Percentiles rank a stretch among this genome's conserved stretches.
Conservation (phyloP, 2,797 vertebrate genomes). For the Emys orbicularis region DNA sequence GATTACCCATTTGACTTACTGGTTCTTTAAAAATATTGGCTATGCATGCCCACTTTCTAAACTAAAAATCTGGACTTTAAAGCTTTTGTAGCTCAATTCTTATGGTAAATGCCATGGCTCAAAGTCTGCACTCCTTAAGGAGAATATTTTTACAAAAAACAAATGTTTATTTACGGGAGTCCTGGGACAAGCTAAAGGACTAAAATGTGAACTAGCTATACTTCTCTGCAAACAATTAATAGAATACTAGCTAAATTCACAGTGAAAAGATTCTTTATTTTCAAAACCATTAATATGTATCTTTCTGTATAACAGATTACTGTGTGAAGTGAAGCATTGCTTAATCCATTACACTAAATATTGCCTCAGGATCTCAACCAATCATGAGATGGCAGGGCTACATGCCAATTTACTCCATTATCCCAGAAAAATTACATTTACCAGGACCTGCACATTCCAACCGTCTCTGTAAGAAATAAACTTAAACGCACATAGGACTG, state of each 20-base stretch:
- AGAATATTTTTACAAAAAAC: constrained; percentile 6
- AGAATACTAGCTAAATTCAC: not conserved
- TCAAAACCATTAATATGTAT: constrained; percentile 24
- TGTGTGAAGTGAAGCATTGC: constrained; percentile 38
- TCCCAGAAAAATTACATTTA: not conserved
- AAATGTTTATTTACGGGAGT: not conserved
- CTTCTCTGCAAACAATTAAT: constrained; percentile 1
- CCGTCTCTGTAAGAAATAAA: not conserved
- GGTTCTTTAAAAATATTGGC: not conserved
- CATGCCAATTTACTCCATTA: not conserved
- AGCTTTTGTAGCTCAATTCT: constrained; percentile 41
- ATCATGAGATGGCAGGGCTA: constrained; percentile 10
- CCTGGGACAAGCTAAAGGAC: not conserved
- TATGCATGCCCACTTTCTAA: not conserved
- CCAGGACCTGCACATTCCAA: not conserved
- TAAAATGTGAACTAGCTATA: not conserved
- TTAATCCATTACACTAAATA: constrained; percentile 54
- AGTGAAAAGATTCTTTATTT: constrained; percentile 52
- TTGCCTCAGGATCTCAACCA: constrained; percentile 19
- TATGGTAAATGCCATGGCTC: not conserved
- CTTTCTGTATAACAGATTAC: not conserved
- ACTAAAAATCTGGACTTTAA: constrained; percentile 14
- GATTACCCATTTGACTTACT: constrained; percentile 31
- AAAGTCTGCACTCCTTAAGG: constrained; percentile 3
- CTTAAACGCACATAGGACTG: not conserved